Base-by-base conservation (phyloP, 2,113 vertebrate genomes). In the Plecturocebus donacophilus region DNA sequence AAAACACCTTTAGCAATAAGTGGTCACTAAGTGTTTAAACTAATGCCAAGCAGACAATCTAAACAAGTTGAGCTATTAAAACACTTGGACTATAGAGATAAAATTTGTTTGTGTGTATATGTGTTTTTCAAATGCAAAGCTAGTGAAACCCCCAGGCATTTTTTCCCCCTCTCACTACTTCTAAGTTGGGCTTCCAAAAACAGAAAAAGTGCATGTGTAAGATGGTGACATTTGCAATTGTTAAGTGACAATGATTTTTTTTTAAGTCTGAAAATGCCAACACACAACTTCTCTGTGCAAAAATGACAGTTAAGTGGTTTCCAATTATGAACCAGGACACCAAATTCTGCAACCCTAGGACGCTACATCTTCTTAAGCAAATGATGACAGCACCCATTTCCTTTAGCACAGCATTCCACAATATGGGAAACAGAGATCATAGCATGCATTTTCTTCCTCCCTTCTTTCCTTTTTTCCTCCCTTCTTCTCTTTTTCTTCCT, bases 61-160 rank as follows among this genome's bases (percentile, higher is more conserved):
- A 49, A 81, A 64, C 30, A 95, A 95, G 38, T 56, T 38, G 32
- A 76, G 17, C 38, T 75, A 42, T 68, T 70, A 95, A 84, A 66
- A 61, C 16, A 45, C 21, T 84, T 68, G 79, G 40, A 56, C 17
- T 52, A 54, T n/a, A 89, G 73, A 82, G 25, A 84, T 52, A 79
- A 81, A 80, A 81, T 85, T 17, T 61, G 30, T 75, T 49, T 66
- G 16, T 91, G 35, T 92, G 1, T 61, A 14, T 70, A 32, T 95
- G 49, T 88, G 45, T 61, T 84, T 97, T 97, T 73, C 68, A 92
- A 87, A 77, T 91, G 54, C 61, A 96, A 97, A 96, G 23, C 54
- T 76, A 86, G 54, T 52, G 45, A 49, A 83, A 86, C 0, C 52
- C 61, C 16, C 8, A 75, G 73, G 14, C 76, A 58, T 54, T 66